Evolutionary conservation across 2,113 vertebrate genomes (phyloP), one percentile per base, ranked within the genome.

Genomic region (Ascaphus truei): DNA sequence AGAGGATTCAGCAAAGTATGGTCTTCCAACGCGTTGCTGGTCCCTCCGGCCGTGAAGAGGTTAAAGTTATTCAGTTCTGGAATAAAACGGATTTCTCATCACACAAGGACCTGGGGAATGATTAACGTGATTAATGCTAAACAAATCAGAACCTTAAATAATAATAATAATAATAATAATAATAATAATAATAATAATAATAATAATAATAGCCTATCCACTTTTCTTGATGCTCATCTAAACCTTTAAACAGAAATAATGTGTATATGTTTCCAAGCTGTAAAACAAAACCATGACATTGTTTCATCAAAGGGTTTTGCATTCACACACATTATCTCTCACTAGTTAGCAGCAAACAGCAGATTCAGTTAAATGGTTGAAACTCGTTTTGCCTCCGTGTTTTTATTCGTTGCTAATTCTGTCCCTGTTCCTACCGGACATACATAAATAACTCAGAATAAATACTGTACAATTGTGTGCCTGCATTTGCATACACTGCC

Each of bases 401-500:
- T 37, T 63, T 63, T 34, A 63, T 30, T 18, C 13, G 30, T 31
- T 30, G 26, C 27, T 31, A 55, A 29, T 34, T 25, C 61, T 64
- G 62, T 45, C 62, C 16, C 6, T 61, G 58, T 22, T 62, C 45
- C 31, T 43, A 62, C 26, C 39, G 31, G 33, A 64, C 50, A 53
- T 64, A 64, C 59, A 63, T 64, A 39, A 64, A 64, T 64, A 64
- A 64, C n/a, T n/a, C 3, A 4, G 16, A 4, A 3, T 10, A 5
- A 4, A 3, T 10, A 5, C 16, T 8, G 4, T 22, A 2, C 36
- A 73, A 52, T 68, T 77, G 71, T 53, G 73, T 79, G 64, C 68
- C 60, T 62, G 61, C 79, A 78, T 85, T 77, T 79, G 73, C 80
- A 73, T 79, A 80, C 12, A 78, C 84, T 89, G 89, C 34, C 29